Conservation (phyloP, 2,888 invertebrate genomes). For the Elegia similella region DNA sequence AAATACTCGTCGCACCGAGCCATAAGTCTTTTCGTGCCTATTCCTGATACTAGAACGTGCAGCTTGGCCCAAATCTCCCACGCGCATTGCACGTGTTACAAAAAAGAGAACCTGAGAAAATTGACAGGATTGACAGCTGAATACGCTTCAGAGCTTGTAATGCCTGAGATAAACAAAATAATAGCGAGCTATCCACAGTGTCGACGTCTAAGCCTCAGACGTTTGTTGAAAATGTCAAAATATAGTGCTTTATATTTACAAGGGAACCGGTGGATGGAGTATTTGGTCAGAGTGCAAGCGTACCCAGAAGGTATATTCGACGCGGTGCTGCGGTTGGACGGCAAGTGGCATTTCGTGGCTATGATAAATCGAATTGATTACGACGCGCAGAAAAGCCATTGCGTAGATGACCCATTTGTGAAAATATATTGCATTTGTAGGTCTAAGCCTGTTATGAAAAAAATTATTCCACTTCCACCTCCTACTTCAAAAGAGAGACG, state of each 20-base stretch:
- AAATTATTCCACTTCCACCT: too few species aligned
- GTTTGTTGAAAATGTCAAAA: background rate
- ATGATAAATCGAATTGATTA: background rate
- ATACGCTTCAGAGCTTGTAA: background rate
- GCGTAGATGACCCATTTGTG: background rate
- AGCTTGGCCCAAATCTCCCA: slow-evolving; percentile 85
- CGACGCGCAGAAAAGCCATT: background rate
- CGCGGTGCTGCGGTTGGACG: background rate
- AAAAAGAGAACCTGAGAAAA: slow-evolving; percentile 48
- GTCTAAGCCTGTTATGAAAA: background rate
- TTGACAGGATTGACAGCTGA: background rate
- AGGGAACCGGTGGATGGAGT: background rate
- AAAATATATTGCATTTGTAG: slow-evolving; percentile 3
- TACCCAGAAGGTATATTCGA: background rate
- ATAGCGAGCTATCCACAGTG: background rate
- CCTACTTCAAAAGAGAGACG: too few species aligned
- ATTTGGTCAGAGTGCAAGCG: background rate
- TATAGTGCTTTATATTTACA: background rate
- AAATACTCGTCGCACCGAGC: slow-evolving; percentile 68
- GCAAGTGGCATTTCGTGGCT: background rate
- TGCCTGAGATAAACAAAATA: background rate
- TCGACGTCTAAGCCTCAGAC: background rate
- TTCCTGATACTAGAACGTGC: slow-evolving; percentile 87
- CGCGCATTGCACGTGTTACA: slow-evolving; percentile 92
- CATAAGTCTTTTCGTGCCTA: slow-evolving; percentile 87